phyloP scores from a whole-genome alignment of 1,140 invertebrate species.

The Drosophila hydei region DNA sequence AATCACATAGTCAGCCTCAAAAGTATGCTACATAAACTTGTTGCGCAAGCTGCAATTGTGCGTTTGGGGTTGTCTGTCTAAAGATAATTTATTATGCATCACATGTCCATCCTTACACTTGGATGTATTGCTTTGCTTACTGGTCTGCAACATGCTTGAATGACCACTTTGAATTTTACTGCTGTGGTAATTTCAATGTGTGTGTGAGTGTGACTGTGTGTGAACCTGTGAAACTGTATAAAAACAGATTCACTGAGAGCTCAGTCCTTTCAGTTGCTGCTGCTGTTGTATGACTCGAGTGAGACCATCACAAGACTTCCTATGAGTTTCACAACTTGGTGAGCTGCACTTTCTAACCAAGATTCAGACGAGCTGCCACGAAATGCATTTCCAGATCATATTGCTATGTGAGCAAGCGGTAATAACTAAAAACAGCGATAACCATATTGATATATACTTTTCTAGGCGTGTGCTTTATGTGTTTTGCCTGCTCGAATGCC shows the following conservation, averaged over 20 bases:
- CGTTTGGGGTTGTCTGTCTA: slow-evolving; percentile 10
- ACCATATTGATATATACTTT: background rate
- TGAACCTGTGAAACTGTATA: slow-evolving; percentile 40
- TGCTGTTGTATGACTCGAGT: slow-evolving; percentile 38
- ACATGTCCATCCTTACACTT: slow-evolving; percentile 62
- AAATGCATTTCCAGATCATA: slow-evolving; percentile 63
- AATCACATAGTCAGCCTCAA: slow-evolving; percentile 3
- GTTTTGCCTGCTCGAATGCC: slow-evolving; percentile 54
- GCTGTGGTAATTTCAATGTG: background rate
- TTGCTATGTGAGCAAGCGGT: slow-evolving; percentile 51
- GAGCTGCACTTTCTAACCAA: slow-evolving; percentile 34
- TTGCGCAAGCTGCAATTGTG: slow-evolving; percentile 79
- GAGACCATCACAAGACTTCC: slow-evolving; percentile 37
- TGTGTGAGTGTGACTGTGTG: slow-evolving; percentile 3
- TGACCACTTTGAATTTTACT: slow-evolving; percentile 69
- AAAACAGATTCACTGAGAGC: slow-evolving; percentile 19
- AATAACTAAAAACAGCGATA: no score
- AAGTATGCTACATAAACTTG: slow-evolving; percentile 64
- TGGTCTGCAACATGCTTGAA: slow-evolving; percentile 54
- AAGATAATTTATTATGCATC: slow-evolving; percentile 68
- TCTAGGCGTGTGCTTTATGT: slow-evolving; percentile 61
- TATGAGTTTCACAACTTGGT: slow-evolving; percentile 50
- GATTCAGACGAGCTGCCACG: slow-evolving; percentile 20
- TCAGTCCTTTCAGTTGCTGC: slow-evolving; percentile 65
- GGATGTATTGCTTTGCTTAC: slow-evolving; percentile 45